Evolutionary conservation across 1,140 invertebrate genomes (phyloP), one percentile per base, ranked within the genome.

Genomic region (Pogonognathellus flavescens): DNA sequence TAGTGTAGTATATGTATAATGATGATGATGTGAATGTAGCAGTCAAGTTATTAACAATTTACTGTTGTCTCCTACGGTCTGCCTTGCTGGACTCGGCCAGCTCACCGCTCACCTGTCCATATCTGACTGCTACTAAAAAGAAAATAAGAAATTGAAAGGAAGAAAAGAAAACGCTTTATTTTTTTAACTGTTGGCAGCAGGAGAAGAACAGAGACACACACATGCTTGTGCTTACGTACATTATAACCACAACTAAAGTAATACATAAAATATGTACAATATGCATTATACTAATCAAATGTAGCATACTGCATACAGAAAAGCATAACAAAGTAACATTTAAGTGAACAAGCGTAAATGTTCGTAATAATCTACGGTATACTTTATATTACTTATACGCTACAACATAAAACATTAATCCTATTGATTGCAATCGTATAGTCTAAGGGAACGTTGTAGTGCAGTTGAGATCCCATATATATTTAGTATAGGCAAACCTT

Each of bases 101-200:
- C 53, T 55, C 53, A 14, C 16, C 11, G 25, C 62, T 66, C 62
- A 66, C 22, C 22, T 66, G 20, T 66, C 22, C 70, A 76, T 76
- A 76, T 76, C 70, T 49, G 70, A 76, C 70, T 76, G 70, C 70
- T 62, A 62, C 59, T 76, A 76, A 76, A 76, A 76, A 76, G 70
- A 76, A 76, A 76, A 76, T 76, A 76, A 76, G 70, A 76, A 76
- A 76, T 76, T 76, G 70, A 76, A 76, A 76, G 70, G 70, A 76
- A 76, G 70, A 76, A 76, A 76, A 76, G 70, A 76, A 76, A 76
- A 76, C 70, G 31, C 6, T 41, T 50, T 10, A 76, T 76, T 76
- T 76, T 76, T 76, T 76, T 50, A 31, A 31, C 25, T 76, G 14
- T 76, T 76, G 70, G 70, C 70, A 76, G 70, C 31, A 76, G 70